These are phyloP conservation scores for Scophthalmus maximus DNA, from an alignment of 2,113 vertebrate species.

Conservation along the genomic window DNA sequence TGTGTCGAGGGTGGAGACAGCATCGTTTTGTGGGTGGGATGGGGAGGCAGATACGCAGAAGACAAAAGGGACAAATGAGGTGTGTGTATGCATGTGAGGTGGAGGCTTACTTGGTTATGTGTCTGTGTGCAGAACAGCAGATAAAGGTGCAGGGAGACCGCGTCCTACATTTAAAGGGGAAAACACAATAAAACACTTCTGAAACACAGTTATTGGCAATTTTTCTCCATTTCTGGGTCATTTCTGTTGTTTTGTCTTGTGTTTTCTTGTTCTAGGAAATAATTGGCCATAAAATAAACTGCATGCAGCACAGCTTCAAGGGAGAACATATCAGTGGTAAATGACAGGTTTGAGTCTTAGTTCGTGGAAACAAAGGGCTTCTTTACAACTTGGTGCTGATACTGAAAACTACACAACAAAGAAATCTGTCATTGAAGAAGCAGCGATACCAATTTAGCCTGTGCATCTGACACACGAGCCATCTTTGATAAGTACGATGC, in stretches of 20 bases:
- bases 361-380: neutral
- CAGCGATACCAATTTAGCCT: neutral
- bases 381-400: conserved; percentile 7
- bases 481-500: conserved; percentile 3
- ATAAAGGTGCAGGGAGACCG: neutral
- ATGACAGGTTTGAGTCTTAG: conserved; percentile 31
- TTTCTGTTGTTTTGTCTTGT: conserved; percentile 33
- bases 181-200: conserved; percentile 9
- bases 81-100: neutral
- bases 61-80: conserved; percentile 14
- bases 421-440: conserved; percentile 9
- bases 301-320: conserved; percentile 6
- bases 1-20: conserved; percentile 27
- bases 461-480: neutral
- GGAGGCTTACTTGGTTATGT: neutral
- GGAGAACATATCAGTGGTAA: conserved; percentile 20
- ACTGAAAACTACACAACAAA: conserved; percentile 9
- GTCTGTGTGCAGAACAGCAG: conserved; percentile 1
- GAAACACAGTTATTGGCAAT: conserved; percentile 13
- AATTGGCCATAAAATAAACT: conserved; percentile 49
- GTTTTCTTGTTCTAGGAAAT: conserved; percentile 34
- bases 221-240: conserved; percentile 50
- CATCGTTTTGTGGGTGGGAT: conserved; percentile 39
- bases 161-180: conserved; percentile 30
- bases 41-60: conserved; percentile 22